phyloP scores from a whole-genome alignment of 2,113 vertebrate genomes.

The Pelmatolapia mariae region DNA sequence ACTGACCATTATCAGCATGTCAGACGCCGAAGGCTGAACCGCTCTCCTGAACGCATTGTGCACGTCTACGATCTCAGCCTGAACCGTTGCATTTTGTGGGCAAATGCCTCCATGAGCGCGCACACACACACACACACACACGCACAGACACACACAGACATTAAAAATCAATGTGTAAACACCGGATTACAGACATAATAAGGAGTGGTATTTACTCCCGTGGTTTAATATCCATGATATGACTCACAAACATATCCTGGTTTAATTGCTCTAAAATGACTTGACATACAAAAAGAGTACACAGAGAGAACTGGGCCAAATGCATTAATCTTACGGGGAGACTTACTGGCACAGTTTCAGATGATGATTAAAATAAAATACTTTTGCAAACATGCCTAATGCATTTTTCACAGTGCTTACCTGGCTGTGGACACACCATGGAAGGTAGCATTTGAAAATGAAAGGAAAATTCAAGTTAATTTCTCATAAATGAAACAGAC shows the following conservation, averaged over 20 bases:
- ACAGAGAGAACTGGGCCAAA: not conserved
- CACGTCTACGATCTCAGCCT: slow-evolving; percentile 47
- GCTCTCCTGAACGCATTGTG: slow-evolving; percentile 61
- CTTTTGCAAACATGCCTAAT: not conserved
- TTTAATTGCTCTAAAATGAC: slow-evolving; percentile 25
- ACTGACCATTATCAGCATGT: slow-evolving; percentile 72
- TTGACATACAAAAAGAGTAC: not conserved
- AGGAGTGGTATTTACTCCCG: slow-evolving; percentile 7
- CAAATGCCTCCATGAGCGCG: slow-evolving; percentile 11
- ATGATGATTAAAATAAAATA: not conserved
- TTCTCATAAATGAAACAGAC: not conserved
- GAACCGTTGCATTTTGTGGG: slow-evolving; percentile 12
- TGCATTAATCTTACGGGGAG: not conserved
- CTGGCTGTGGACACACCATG: slow-evolving; percentile 25
- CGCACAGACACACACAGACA: not conserved
- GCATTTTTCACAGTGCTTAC: slow-evolving; percentile 29
- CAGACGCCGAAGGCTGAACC: slow-evolving; percentile 40
- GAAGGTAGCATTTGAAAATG: not conserved
- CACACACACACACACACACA: not conserved
- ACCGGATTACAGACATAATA: slow-evolving; percentile 9
- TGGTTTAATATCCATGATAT: not conserved
- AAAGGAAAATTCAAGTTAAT: not conserved
- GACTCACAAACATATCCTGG: slow-evolving; percentile 23
- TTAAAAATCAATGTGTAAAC: slow-evolving; percentile 1
- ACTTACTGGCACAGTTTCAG: not conserved